Conservation (phyloP, 1,140 invertebrate species). For the Melanaphis sacchari region DNA sequence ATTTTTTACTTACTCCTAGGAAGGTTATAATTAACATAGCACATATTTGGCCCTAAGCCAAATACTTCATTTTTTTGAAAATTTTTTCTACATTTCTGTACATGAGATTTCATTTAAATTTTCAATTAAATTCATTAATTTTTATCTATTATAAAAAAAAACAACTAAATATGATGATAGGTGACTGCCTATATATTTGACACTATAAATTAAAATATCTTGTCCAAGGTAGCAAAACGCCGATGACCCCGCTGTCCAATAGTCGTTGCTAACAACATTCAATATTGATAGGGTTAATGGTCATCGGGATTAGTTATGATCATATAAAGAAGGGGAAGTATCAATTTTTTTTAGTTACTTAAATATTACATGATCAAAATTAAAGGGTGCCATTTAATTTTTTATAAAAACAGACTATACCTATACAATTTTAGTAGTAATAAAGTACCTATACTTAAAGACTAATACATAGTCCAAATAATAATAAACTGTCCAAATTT, state of each 20-base stretch:
- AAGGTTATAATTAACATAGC: slow-evolving; percentile 43
- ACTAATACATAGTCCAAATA: neutral
- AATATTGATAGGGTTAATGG: neutral
- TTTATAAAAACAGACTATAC: neutral
- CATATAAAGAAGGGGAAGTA: neutral
- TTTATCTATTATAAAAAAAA: neutral
- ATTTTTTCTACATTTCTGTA: slow-evolving; percentile 22
- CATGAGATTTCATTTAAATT: slow-evolving; percentile 36
- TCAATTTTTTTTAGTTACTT: neutral
- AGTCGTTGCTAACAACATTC: slow-evolving; percentile 55
- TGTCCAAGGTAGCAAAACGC: slow-evolving; percentile 9
- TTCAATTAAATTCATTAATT: neutral
- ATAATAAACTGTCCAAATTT: neutral
- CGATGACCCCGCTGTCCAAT: slow-evolving; percentile 28
- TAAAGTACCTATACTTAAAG: no score
- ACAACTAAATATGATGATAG: neutral
- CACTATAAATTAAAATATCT: slow-evolving; percentile 24
- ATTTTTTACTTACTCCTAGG: slow-evolving; percentile 38
- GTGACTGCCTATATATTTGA: neutral
- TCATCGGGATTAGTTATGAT: slow-evolving; percentile 13
- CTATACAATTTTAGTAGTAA: no score
- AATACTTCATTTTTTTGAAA: slow-evolving; percentile 3
- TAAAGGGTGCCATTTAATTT: neutral
- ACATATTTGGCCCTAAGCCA: slow-evolving; percentile 51
- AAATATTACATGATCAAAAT: neutral